Percentiles rank a stretch among this genome's conserved stretches.
Conservation (phyloP, 1,140 invertebrate genomes). For the Leptinotarsa defecta region DNA sequence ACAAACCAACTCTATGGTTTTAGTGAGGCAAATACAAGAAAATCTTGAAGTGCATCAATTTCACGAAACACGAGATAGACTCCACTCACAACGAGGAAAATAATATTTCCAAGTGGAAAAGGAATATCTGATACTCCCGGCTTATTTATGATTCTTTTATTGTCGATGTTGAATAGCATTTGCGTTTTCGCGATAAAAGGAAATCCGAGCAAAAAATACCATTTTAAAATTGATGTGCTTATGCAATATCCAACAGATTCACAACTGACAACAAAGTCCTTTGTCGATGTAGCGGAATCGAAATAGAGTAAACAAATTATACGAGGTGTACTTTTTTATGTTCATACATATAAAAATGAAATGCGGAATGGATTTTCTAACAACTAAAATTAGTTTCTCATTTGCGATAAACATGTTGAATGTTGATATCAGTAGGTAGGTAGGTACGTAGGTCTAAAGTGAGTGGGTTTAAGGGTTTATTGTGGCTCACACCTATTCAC, state of each 20-base stretch:
- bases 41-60: not conserved
- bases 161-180: not conserved
- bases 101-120: slow-evolving; percentile 1
- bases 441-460: too few relatives aligned
- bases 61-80: not conserved
- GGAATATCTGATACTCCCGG: slow-evolving; percentile 1
- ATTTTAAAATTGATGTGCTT: not conserved
- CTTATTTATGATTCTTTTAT: slow-evolving; percentile 1
- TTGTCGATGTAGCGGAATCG: too few relatives aligned
- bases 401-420: too few relatives aligned
- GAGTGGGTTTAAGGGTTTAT: too few relatives aligned
- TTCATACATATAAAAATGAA: too few relatives aligned
- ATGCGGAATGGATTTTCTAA: too few relatives aligned
- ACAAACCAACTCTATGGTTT: not conserved
- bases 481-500: too few relatives aligned
- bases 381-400: too few relatives aligned
- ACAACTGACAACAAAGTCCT: not conserved
- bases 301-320: too few relatives aligned
- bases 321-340: too few relatives aligned
- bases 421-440: too few relatives aligned
- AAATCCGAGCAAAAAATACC: not conserved
- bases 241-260: not conserved
- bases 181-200: not conserved
- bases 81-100: not conserved
- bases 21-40: not conserved